Conservation (phyloP, 2,888 invertebrate species). For the Chesias legatella region DNA sequence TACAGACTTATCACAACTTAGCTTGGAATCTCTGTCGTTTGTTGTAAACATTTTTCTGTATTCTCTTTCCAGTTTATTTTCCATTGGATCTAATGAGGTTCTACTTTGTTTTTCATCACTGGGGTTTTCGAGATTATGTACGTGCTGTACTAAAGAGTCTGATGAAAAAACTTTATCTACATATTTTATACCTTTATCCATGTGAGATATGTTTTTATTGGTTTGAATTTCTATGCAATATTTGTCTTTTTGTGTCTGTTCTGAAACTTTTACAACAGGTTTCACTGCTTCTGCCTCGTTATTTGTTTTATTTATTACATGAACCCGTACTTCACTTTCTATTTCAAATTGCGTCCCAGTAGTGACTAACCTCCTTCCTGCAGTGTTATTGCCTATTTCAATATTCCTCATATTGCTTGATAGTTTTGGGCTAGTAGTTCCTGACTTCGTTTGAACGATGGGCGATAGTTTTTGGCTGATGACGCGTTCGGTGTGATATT, state of each 20-base stretch:
- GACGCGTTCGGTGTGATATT: slow-evolving; percentile 33
- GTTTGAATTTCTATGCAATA: slow-evolving; percentile 16
- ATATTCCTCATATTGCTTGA: slow-evolving; percentile 30
- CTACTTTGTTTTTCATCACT: slow-evolving; percentile 42
- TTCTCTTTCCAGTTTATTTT: slow-evolving; percentile 61
- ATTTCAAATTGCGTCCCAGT: slow-evolving; percentile 43
- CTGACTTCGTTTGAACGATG: slow-evolving; percentile 46
- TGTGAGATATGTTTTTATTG: slow-evolving; percentile 13
- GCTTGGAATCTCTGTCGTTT: slow-evolving; percentile 39
- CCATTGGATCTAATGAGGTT: slow-evolving; percentile 45
- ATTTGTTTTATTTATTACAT: slow-evolving; percentile 8
- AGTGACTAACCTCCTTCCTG: slow-evolving; percentile 31
- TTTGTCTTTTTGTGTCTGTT: slow-evolving; percentile 22
- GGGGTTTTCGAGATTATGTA: slow-evolving; percentile 57
- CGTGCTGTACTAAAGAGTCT: slow-evolving; percentile 58
- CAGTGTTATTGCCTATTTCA: slow-evolving; percentile 42
- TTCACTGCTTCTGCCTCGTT: slow-evolving; percentile 17
- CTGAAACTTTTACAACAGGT: slow-evolving; percentile 21
- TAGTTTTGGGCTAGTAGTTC: slow-evolving; percentile 42
- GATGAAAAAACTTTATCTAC: slow-evolving; percentile 46
- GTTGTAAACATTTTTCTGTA: slow-evolving; percentile 53
- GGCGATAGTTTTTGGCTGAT: slow-evolving; percentile 56
- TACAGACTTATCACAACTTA: slow-evolving; percentile 33
- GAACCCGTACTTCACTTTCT: slow-evolving; percentile 9
- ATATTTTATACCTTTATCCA: slow-evolving; percentile 22